phyloP scores from a whole-genome alignment of 2,113 vertebrate species.

The Bothrops jararaca region DNA sequence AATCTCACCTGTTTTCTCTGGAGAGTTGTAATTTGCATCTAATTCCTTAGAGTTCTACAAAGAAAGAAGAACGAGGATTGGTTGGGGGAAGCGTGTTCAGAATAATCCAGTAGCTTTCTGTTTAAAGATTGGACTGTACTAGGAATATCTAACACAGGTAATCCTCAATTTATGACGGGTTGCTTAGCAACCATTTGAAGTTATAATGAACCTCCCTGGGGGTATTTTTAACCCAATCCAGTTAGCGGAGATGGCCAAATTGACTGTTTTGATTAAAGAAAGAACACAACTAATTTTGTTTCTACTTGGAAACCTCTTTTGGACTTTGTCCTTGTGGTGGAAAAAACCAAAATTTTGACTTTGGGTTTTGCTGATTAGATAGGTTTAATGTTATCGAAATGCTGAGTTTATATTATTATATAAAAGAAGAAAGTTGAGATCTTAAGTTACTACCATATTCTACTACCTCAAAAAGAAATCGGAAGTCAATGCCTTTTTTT shows the following conservation, averaged over 20 bases:
- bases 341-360: background rate
- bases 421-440: background rate
- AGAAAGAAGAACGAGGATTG: background rate
- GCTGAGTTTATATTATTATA: background rate
- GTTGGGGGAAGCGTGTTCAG: background rate
- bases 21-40: constrained; percentile 67
- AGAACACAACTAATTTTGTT: background rate
- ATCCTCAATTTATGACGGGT: background rate
- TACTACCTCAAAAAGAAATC: too few species aligned
- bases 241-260: background rate
- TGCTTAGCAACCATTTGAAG: background rate
- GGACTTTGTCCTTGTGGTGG: background rate
- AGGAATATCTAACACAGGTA: background rate
- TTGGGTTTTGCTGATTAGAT: background rate
- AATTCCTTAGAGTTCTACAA: constrained; percentile 73
- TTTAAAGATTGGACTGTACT: background rate
- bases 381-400: background rate
- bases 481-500: too few species aligned
- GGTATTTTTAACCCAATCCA: background rate
- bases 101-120: background rate
- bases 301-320: background rate
- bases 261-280: background rate
- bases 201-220: background rate
- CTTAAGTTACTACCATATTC: background rate
- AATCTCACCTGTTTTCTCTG: constrained; percentile 1